Evolutionary conservation across 2,888 invertebrate genomes (phyloP).

Genomic region (Acleris holmiana): DNA sequence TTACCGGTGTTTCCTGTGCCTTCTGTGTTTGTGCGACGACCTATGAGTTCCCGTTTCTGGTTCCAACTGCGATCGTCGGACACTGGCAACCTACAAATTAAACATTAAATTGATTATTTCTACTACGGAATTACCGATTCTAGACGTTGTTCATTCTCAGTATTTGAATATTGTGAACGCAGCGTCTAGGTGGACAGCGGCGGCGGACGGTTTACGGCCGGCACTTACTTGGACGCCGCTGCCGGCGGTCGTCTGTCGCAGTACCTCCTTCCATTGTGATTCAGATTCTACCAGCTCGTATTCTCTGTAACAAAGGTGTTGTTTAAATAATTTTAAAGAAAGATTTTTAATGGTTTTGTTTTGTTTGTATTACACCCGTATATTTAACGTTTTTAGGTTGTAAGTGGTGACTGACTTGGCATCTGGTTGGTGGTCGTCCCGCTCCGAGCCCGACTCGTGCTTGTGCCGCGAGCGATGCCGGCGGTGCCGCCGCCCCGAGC

Average conservation of each 20-base stretch:
- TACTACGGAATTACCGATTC: conserved; percentile 8
- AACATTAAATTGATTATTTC: conserved; percentile 20
- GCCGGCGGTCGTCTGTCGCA: conserved; percentile 87
- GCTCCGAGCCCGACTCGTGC: conserved; percentile 89
- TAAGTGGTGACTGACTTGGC: conserved; percentile 62
- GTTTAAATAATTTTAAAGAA: background rate
- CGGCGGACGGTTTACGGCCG: conserved; percentile 21
- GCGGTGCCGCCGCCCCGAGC: conserved; percentile 90
- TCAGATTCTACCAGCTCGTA: conserved; percentile 93
- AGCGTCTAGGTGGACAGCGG: conserved; percentile 17
- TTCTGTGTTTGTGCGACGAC: conserved; percentile 84
- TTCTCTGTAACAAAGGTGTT: conserved; percentile 66
- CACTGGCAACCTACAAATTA: conserved; percentile 86
- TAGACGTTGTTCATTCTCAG: conserved; percentile 20
- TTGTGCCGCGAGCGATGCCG: conserved; percentile 91
- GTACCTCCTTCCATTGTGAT: conserved; percentile 94
- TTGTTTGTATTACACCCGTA: background rate
- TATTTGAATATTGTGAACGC: conserved; percentile 28
- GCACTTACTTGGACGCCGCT: conserved; percentile 76
- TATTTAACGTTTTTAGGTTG: background rate
- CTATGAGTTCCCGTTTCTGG: conserved; percentile 81
- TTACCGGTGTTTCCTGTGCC: conserved; percentile 86
- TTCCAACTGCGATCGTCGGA: conserved; percentile 84
- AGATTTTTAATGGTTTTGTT: background rate
- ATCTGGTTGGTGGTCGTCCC: conserved; percentile 85